These are phyloP conservation scores for Orgyia antiqua DNA, from an alignment of 2,888 invertebrate genomes.

Conservation along the genomic window DNA sequence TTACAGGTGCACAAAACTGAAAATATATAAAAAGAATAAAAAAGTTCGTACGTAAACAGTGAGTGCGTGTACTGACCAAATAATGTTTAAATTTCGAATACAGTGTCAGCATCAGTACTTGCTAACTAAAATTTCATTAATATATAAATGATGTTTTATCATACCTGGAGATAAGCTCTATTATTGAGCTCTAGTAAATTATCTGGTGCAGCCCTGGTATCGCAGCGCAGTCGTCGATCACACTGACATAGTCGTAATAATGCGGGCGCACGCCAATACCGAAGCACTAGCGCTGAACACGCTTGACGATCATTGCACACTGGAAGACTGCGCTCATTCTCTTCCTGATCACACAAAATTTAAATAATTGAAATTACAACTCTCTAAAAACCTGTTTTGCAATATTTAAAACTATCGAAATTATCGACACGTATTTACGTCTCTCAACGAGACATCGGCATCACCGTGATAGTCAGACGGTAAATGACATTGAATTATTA, in stretches of 20 bases:
- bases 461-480: too few species aligned
- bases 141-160: too few species aligned
- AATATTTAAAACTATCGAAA: too few species aligned
- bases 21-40: slow-evolving; percentile 12
- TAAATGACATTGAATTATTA: too few species aligned
- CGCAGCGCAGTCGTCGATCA: slow-evolving; percentile 62
- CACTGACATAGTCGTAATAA: slow-evolving; percentile 81
- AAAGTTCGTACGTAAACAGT: too few species aligned
- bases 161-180: slow-evolving; percentile 77
- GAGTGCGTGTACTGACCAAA: too few species aligned
- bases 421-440: too few species aligned
- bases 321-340: slow-evolving; percentile 79
- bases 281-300: slow-evolving; percentile 73
- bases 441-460: too few species aligned
- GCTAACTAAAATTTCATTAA: too few species aligned
- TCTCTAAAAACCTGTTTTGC: neutral
- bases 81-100: too few species aligned
- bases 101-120: too few species aligned
- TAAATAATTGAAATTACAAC: neutral
- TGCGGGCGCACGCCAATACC: slow-evolving; percentile 78
- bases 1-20: slow-evolving; percentile 73
- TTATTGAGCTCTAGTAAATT: slow-evolving; percentile 64
- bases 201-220: slow-evolving; percentile 27
- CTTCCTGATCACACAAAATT: slow-evolving; percentile 52
- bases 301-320: slow-evolving; percentile 65